Base-by-base conservation (phyloP, 1,140 invertebrate species). In the Tetramorium parvispinum region DNA sequence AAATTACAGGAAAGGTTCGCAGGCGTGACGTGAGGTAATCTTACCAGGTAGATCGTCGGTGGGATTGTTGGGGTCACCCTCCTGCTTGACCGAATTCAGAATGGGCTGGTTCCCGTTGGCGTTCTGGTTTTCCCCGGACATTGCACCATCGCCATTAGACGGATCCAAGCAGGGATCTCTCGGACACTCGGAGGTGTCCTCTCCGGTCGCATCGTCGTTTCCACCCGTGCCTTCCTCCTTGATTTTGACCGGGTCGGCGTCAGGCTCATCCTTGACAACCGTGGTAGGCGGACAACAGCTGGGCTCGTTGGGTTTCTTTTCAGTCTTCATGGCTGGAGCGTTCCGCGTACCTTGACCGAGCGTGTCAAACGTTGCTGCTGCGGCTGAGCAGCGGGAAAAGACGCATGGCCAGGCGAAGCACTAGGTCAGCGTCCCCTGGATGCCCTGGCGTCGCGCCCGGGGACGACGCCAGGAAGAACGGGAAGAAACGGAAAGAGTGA, bases 281-380 rank as follows among this genome's bases (percentile, higher is more conserved):
- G 94, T 91, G 49, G 89, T 92, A 59, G 93, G 83, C 82, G 59
- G 61, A 87, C 93, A 93, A 81, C 93, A 94, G 88, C 91, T 95
- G 24, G 94, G 92, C 89, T 95, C 95, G 87, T 88, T 95, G 46
- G 93, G 70, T 71, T 95, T 95, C 90, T 95, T 95, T 91, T 95
- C 95, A 77, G 94, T 95, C 93, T 95, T 95, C 95, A 95, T 95
- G 71, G 92, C 93, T 91, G 73, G 66, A 86, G 75, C 55, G 85
- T 87, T 10, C 51, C 57, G 55, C 37, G 66, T 59, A 71, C 70
- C 32, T 32, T 32, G n/a, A 68, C 43, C 70, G 78, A 85, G 63
- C 53, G 63, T 88, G 91, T 92, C 92, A 92, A 83, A 92, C 91
- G 16, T 76, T 55, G 24, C 76, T 88, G 55, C 46, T 61, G 24